Base-by-base conservation (phyloP, 2,797 vertebrate species). In the Hoplostethus atlanticus region DNA sequence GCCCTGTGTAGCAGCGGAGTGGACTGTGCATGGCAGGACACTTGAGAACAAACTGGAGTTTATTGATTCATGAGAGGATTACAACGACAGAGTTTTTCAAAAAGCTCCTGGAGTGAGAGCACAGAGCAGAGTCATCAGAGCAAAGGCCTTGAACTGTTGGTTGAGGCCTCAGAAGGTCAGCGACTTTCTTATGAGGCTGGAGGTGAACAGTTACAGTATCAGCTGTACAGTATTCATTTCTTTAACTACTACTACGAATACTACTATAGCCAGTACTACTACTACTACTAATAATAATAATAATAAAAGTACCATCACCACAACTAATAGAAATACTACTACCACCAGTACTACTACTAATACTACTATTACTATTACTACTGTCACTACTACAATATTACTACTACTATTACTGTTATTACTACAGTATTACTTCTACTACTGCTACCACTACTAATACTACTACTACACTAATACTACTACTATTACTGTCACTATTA, bases 51-150 rank as follows among this genome's bases (percentile, higher is more conserved):
- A 59, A 68, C 34, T 7, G 28, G 17, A 58, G 55, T 44, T 51
- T 38, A 40, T 38, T 12, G 46, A 40, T 68, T 38, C 40, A 46
- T n/a, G n/a, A 25, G 15, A 34, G 64, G 52, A 66, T 66, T 66
- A 66, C 16, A 6, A 16, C 16, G 40, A 44, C 58, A 12, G 54
- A 25, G 54, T 8, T 12, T 16, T 17, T 16, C 8, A 9, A 11
- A 50, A 46, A 53, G 25, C 53, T 48, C 10, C 44, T 25, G 1
- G n/a, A 68, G 44, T 21, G 2, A 58, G 30, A 63, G 44, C 8
- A n/a, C 36, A 21, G 21, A 21, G 21, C 21, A 21, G 21, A 21
- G 25, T 38, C 34, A 36, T 8, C n/a, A 40, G 51, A 28, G 34
- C 2, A 11, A 5, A n/a, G 12, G 16, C 10, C 21, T 61, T 83